Percentiles rank a stretch among this genome's conserved stretches.
Evolutionary conservation across 2,888 invertebrate species (phyloP).

Genomic region (Petrophora chlorosata): DNA sequence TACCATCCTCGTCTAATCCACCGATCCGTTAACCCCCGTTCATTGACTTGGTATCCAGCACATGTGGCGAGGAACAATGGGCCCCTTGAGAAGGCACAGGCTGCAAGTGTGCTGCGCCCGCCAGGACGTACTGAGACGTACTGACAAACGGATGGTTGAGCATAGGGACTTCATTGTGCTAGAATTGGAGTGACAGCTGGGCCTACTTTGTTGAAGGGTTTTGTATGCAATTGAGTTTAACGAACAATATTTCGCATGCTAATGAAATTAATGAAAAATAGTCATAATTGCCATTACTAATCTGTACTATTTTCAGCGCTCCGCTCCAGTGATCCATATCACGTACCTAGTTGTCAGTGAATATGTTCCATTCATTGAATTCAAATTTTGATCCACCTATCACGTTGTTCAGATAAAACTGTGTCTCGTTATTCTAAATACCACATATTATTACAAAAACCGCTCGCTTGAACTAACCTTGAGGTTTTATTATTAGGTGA

Average conservation of each 20-base stretch:
- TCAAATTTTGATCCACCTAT: background rate
- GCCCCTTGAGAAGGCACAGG: slow-evolving; percentile 33
- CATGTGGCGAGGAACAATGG: slow-evolving; percentile 31
- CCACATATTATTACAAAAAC: background rate
- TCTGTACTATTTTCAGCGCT: too few species aligned
- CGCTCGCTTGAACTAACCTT: background rate
- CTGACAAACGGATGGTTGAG: slow-evolving; percentile 12
- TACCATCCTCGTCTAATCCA: too few species aligned
- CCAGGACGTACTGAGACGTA: too few species aligned
- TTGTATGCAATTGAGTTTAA: too few species aligned
- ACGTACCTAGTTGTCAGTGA: too few species aligned
- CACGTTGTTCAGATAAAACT: background rate
- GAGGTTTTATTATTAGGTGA: background rate
- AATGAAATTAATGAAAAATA: too few species aligned
- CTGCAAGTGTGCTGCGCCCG: slow-evolving; percentile 15
- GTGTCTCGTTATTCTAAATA: background rate
- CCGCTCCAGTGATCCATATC: too few species aligned
- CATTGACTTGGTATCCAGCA: slow-evolving; percentile 25
- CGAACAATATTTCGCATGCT: too few species aligned
- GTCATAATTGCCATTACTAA: too few species aligned
- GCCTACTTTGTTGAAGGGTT: slow-evolving; percentile 2
- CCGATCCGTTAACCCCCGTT: too few species aligned
- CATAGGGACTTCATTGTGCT: slow-evolving; percentile 24
- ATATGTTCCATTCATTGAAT: background rate
- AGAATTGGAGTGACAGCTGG: too few species aligned